phyloP scores from a whole-genome alignment of 2,888 invertebrate species.

The Gisinianus flammeolus region DNA sequence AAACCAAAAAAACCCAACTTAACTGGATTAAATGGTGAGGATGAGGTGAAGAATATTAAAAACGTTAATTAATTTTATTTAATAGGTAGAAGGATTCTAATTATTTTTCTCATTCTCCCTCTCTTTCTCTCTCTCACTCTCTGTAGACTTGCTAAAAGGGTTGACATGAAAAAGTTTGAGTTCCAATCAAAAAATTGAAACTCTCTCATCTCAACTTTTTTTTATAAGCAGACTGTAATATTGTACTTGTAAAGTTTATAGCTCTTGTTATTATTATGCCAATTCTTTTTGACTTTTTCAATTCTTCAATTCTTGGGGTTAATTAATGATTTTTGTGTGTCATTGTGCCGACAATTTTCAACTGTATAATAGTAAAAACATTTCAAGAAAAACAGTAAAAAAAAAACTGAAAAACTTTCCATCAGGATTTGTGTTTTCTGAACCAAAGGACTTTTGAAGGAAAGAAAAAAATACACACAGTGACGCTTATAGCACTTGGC shows the following conservation, averaged over 20 bases:
- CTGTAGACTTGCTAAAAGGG: not conserved
- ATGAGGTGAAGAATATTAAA: conserved; percentile 3
- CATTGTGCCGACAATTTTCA: too few species aligned
- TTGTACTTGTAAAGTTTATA: not conserved
- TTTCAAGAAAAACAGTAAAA: not conserved
- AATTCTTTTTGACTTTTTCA: not conserved
- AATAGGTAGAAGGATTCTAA: conserved; percentile 6
- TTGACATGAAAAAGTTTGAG: not conserved
- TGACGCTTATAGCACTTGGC: not conserved
- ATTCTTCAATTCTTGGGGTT: conserved; percentile 2
- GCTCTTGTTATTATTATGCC: not conserved
- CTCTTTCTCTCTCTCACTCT: not conserved
- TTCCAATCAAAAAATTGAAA: not conserved
- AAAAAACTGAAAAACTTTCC: not conserved
- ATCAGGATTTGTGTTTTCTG: not conserved
- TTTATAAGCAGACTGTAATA: not conserved
- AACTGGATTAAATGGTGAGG: conserved; percentile 2
- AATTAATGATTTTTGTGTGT: not conserved
- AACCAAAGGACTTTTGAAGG: too few species aligned
- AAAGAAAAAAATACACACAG: not conserved
- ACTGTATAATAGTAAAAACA: not conserved
- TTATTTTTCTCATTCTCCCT: not conserved
- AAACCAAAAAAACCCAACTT: not conserved
- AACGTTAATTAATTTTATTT: not conserved
- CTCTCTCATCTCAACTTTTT: not conserved